These are phyloP conservation scores for Portunus trituberculatus DNA, from an alignment of 1,140 invertebrate genomes.

Conservation along the genomic window DNA sequence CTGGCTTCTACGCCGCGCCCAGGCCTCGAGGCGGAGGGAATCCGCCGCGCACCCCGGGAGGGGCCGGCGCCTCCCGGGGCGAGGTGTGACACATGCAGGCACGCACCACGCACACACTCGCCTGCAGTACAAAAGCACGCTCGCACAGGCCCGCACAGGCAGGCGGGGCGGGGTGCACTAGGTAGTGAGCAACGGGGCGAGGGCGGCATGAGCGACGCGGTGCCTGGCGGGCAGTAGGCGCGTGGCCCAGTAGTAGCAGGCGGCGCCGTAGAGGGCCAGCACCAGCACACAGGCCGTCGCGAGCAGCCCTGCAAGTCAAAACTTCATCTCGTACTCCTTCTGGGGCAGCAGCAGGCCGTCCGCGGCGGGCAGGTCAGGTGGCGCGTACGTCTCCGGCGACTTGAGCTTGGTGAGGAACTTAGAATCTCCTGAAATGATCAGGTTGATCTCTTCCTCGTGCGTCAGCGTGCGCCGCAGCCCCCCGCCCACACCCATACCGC, in stretches of 20 bases:
- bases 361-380: constrained; percentile 61
- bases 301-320: constrained; percentile 74
- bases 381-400: constrained; percentile 74
- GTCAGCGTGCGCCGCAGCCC: constrained; percentile 72
- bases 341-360: constrained; percentile 72
- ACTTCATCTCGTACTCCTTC: constrained; percentile 77
- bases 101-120: neutral
- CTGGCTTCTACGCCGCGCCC: no score
- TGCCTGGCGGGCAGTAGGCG: constrained; percentile 4
- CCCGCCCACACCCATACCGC: constrained; percentile 36
- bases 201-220: neutral
- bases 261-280: constrained; percentile 69
- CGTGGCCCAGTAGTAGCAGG: constrained; percentile 67
- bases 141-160: neutral
- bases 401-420: constrained; percentile 75
- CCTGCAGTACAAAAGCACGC: neutral
- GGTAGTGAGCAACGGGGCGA: neutral
- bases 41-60: neutral
- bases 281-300: constrained; percentile 61
- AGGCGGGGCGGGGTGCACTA: neutral
- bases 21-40: neutral
- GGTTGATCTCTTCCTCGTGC: constrained; percentile 77
- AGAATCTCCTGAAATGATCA: constrained; percentile 76
- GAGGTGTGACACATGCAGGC: neutral
- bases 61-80: neutral